These are phyloP conservation scores for Hoplodrina blanda DNA, from an alignment of 2,888 invertebrate genomes.

Conservation along the genomic window DNA sequence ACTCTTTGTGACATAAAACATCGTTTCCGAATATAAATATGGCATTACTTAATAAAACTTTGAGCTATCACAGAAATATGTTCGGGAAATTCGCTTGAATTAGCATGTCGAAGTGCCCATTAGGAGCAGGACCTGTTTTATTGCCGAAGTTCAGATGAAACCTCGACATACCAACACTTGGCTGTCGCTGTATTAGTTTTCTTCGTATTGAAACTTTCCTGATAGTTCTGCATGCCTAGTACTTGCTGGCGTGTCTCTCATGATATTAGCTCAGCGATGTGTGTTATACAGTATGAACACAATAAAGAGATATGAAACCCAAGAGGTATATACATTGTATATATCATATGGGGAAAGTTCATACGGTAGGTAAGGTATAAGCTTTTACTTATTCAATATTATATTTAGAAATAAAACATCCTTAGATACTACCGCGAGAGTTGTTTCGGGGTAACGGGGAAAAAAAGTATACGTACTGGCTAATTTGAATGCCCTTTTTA, in stretches of 20 bases:
- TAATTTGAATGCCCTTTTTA: no score
- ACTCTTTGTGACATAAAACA: conserved; percentile 25
- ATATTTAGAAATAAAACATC: no score
- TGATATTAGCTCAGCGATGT: background rate
- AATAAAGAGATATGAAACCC: no score
- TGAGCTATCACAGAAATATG: conserved; percentile 44
- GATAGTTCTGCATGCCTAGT: conserved; percentile 38
- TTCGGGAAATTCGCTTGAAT: conserved; percentile 27
- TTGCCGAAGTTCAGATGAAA: conserved; percentile 55
- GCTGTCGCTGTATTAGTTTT: conserved; percentile 41
- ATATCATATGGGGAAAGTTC: no score
- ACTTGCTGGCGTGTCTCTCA: conserved; percentile 21
- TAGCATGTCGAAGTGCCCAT: conserved; percentile 31
- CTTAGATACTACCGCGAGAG: no score
- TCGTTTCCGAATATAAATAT: conserved; percentile 29
- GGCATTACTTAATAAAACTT: conserved; percentile 42
- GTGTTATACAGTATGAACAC: background rate
- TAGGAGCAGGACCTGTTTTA: conserved; percentile 41
- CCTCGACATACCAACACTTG: conserved; percentile 43
- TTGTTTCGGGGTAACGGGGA: no score
- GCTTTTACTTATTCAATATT: no score
- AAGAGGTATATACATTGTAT: no score
- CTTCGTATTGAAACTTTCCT: conserved; percentile 29
- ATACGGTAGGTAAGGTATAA: no score
- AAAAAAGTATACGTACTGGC: no score